Evolutionary conservation across 92 coral and sea anemone species (phyloP), one percentile per base, ranked within the genome.

Genomic region (Epizoanthus fatuus): DNA sequence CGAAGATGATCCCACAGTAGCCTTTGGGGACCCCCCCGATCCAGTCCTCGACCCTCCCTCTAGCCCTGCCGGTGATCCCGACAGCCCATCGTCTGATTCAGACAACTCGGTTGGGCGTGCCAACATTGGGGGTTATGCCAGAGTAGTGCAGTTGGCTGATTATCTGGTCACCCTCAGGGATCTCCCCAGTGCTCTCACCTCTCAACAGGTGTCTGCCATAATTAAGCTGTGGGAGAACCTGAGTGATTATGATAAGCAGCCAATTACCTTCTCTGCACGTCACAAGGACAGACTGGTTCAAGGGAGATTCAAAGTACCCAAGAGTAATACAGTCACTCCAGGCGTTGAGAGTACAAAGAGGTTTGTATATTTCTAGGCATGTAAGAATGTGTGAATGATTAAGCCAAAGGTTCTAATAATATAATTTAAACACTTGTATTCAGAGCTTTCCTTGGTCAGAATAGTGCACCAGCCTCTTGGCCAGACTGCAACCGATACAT

Each of bases 401-500:
- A 60, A 22, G 16, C 37, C 14, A 32, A 54, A 39, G 25, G 13
- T 65, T 5, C 7, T 65, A 20, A 44, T 19, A 49, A 7, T 5
- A 38, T 65, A 38, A 42, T 68, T 38, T 62, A 29, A 29, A 1
- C 35, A 29, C 35, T 29, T 29, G 35, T 29, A 29, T 29, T 29
- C 35, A 29, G 35, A 29, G 35, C 35, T 29, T 29, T 29, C 70
- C 77, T 94, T 7, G 91, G 89, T 14, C 62, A 89, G 44, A 70
- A 65, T 60, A 39, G 75, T 45, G 93, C 93, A 5, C 94, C 92
- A 44, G 94, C 98, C 3, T 81, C 84, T 9, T 87, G 94, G 91
- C 98, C 95, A 1, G 92, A 89, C 56, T 87, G 90, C 51, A 94
- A 94, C 66, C 9, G 95, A 3, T 91, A 88, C 69, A 83, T 94